A percentile compares a stretch with the other conserved stretches of the same genome.
These are phyloP conservation scores for Agrochola macilenta DNA, from an alignment of 2,888 invertebrate genomes.

Conservation along the genomic window DNA sequence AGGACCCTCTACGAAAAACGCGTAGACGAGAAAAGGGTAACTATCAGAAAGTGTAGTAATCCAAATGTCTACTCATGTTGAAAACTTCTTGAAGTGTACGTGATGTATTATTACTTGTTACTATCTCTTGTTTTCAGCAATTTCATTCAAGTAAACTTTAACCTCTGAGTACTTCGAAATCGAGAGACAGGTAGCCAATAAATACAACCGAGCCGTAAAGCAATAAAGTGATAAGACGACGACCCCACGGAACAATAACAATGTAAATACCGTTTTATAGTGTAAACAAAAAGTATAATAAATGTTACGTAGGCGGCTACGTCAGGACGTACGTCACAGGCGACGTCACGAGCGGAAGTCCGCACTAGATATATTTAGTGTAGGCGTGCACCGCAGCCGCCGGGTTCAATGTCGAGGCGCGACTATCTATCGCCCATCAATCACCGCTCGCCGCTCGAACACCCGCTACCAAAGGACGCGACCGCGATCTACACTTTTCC, in stretches of 20 bases:
- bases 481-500: slow-evolving; percentile 51
- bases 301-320: slow-evolving; percentile 81
- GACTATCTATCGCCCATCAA: slow-evolving; percentile 89
- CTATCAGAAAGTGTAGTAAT: neutral
- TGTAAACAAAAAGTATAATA: slow-evolving; percentile 88
- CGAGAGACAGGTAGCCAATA: slow-evolving; percentile 73
- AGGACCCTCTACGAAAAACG: no score
- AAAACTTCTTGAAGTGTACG: slow-evolving; percentile 2
- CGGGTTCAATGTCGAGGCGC: slow-evolving; percentile 89
- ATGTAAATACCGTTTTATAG: slow-evolving; percentile 88
- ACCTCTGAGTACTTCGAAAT: slow-evolving; percentile 47
- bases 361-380: slow-evolving; percentile 86
- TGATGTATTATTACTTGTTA: neutral
- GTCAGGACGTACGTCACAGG: slow-evolving; percentile 79
- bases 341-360: slow-evolving; percentile 88
- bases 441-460: slow-evolving; percentile 73
- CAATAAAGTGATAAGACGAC: slow-evolving; percentile 87
- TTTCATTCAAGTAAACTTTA: slow-evolving; percentile 53
- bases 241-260: slow-evolving; percentile 87
- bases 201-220: slow-evolving; percentile 80
- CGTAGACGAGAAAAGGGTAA: neutral
- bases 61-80: neutral
- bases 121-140: slow-evolving; percentile 11
- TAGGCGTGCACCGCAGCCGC: slow-evolving; percentile 73
- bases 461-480: slow-evolving; percentile 65